Conservation (phyloP, 2,888 invertebrate genomes). For the Teleogryllus oceanicus region DNA sequence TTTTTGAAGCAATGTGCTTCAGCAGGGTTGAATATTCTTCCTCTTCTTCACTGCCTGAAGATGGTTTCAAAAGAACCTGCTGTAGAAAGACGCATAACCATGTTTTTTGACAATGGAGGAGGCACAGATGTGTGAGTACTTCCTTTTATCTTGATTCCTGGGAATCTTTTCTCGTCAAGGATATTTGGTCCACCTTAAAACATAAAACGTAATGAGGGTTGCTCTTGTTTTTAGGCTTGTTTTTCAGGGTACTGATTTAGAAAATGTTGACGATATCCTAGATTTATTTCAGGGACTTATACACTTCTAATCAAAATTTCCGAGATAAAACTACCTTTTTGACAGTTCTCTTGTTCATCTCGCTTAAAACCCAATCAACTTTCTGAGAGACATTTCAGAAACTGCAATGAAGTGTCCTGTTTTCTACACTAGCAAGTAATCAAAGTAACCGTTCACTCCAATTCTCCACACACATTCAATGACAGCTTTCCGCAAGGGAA, state of each 20-base stretch:
- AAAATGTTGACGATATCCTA: no score
- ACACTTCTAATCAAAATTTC: neutral
- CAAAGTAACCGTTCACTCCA: no score
- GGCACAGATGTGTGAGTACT: neutral
- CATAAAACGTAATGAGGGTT: neutral
- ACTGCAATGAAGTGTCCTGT: no score
- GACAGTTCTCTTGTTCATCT: slow-evolving; percentile 52
- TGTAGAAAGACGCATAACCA: neutral
- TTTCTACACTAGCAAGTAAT: no score
- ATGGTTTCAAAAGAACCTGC: neutral
- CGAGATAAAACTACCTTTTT: slow-evolving; percentile 42
- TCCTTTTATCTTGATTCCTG: neutral
- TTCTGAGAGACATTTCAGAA: slow-evolving; percentile 39
- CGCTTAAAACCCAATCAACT: slow-evolving; percentile 53
- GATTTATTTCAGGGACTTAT: no score
- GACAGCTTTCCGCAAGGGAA: no score
- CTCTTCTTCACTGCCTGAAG: slow-evolving; percentile 44
- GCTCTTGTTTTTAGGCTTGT: no score
- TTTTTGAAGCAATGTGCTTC: slow-evolving; percentile 83
- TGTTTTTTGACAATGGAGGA: neutral
- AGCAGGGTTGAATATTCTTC: slow-evolving; percentile 60
- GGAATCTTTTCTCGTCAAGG: neutral
- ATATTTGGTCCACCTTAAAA: neutral
- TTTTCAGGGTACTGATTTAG: no score
- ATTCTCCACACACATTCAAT: no score